Evolutionary conservation across 2,888 invertebrate genomes (phyloP).

Genomic region (Ganaspis brasiliensis): DNA sequence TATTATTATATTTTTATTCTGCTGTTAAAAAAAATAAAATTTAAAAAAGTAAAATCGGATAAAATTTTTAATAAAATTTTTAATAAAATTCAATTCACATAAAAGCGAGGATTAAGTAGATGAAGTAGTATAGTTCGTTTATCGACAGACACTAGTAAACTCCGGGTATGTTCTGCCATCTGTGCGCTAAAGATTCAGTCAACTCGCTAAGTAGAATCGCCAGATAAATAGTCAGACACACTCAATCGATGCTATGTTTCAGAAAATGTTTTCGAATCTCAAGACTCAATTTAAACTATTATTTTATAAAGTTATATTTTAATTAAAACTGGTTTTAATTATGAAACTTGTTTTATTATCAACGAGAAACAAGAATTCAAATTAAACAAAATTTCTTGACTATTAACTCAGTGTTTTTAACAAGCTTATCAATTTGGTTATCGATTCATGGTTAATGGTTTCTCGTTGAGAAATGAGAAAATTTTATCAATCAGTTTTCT

Average conservation of each 20-base stretch:
- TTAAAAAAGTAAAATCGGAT: no score
- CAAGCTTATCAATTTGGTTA: neutral
- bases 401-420: neutral
- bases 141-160: slow-evolving; percentile 69
- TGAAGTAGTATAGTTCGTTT: slow-evolving; percentile 66
- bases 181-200: slow-evolving; percentile 60
- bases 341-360: no score
- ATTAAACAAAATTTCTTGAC: no score
- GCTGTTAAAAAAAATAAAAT: no score
- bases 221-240: slow-evolving; percentile 17
- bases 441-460: neutral
- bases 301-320: no score
- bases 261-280: neutral
- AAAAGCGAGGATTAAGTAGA: neutral
- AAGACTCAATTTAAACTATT: no score
- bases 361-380: no score
- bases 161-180: slow-evolving; percentile 69
- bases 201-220: slow-evolving; percentile 37
- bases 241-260: neutral
- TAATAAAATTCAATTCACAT: no score
- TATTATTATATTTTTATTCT: no score
- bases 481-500: neutral
- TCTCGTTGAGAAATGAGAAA: neutral
- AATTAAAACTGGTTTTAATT: no score
- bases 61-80: no score